Evolutionary conservation across 2,888 invertebrate genomes (phyloP).

Genomic region (Trichogramma dendrolimi): DNA sequence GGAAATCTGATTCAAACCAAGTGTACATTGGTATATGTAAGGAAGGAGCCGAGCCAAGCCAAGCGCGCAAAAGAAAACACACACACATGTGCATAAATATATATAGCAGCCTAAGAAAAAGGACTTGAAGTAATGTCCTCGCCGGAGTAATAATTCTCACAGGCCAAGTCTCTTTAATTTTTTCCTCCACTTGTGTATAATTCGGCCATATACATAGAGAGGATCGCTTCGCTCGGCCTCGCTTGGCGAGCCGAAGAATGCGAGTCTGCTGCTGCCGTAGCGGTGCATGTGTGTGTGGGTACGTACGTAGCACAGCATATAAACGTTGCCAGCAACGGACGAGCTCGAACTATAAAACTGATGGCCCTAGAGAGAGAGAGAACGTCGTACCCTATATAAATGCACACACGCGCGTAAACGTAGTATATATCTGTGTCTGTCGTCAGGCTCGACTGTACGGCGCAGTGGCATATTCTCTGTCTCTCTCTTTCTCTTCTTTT

Average conservation of each 20-base stretch:
- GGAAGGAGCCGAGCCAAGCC: too few species aligned
- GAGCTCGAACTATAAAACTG: background rate
- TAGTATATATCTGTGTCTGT: too few species aligned
- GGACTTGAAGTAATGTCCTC: conserved; percentile 9
- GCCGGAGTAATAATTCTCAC: conserved; percentile 16
- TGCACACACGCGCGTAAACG: too few species aligned
- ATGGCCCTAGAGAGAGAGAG: background rate
- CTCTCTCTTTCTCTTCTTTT: too few species aligned
- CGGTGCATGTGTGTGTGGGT: too few species aligned
- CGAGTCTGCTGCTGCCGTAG: too few species aligned
- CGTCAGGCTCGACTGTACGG: too few species aligned
- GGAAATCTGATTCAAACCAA: conserved; percentile 13
- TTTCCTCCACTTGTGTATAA: conserved; percentile 15
- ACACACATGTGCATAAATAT: too few species aligned
- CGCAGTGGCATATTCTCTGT: too few species aligned
- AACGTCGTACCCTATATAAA: background rate
- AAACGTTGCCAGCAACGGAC: background rate
- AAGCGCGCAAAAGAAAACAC: too few species aligned
- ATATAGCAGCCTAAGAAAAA: background rate
- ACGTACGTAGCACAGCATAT: too few species aligned
- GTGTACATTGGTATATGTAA: background rate
- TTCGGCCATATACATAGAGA: conserved; percentile 9
- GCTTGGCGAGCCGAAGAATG: too few species aligned
- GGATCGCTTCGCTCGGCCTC: background rate
- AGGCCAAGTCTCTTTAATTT: conserved; percentile 1